Evolutionary conservation across 2,797 vertebrate genomes (phyloP).

Genomic region (Labeo calbasu): DNA sequence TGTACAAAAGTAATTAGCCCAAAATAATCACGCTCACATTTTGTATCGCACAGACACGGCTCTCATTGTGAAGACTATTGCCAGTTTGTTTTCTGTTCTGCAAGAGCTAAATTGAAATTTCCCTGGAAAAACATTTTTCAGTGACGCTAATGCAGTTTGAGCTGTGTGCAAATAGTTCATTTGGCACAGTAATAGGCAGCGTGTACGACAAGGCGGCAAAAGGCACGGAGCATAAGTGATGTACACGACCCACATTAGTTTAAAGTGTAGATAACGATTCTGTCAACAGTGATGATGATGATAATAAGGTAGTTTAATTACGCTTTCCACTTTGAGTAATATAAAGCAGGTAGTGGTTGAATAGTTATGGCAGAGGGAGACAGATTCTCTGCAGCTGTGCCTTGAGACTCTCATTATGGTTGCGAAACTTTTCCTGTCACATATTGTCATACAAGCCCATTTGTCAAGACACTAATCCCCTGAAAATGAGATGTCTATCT

Average conservation of each 20-base stretch:
- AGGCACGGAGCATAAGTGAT: slow-evolving; percentile 38
- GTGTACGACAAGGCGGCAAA: slow-evolving; percentile 35
- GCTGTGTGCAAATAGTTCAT: slow-evolving; percentile 44
- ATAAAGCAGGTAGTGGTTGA: slow-evolving; percentile 47
- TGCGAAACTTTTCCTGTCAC: slow-evolving; percentile 58
- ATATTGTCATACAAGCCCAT: slow-evolving; percentile 56
- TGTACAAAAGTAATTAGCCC: slow-evolving; percentile 47
- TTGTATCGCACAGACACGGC: not conserved
- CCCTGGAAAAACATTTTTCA: slow-evolving; percentile 32
- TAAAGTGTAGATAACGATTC: slow-evolving; percentile 50
- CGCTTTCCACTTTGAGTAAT: slow-evolving; percentile 27
- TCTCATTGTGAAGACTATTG: slow-evolving; percentile 33
- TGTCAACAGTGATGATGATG: slow-evolving; percentile 47
- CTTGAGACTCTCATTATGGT: slow-evolving; percentile 52
- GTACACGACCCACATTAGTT: slow-evolving; percentile 28
- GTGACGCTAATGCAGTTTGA: slow-evolving; percentile 40
- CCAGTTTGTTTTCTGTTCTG: slow-evolving; percentile 27
- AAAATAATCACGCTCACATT: slow-evolving; percentile 26
- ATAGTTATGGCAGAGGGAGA: slow-evolving; percentile 30
- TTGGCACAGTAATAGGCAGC: slow-evolving; percentile 38
- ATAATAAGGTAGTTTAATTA: slow-evolving; percentile 45
- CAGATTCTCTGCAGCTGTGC: slow-evolving; percentile 50
- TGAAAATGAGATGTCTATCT: slow-evolving; percentile 62
- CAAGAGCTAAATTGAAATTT: slow-evolving; percentile 51
- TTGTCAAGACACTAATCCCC: slow-evolving; percentile 56